Conservation (phyloP, 2,797 vertebrate species). For the Falco cherrug region DNA sequence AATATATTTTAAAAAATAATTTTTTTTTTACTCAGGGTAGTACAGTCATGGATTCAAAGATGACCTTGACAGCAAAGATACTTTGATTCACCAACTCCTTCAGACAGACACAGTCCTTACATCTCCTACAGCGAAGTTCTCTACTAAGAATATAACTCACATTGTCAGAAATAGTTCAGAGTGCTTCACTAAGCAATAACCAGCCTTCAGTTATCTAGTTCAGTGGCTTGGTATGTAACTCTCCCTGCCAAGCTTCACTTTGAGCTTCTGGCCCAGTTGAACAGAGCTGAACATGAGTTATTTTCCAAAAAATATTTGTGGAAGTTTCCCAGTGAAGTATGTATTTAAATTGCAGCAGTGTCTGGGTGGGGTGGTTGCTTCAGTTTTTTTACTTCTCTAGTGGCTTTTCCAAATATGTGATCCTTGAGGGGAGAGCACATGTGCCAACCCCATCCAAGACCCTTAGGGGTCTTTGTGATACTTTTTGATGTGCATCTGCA, state of each 20-base stretch:
- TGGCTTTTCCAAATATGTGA: accelerated
- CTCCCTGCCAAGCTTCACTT: background rate
- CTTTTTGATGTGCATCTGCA: background rate
- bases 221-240: background rate
- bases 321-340: background rate
- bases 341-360: background rate
- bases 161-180: background rate
- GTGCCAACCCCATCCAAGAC: background rate
- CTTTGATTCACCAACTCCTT: background rate
- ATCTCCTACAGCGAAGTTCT: background rate
- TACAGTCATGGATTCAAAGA: background rate
- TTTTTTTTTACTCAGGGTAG: background rate
- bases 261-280: background rate
- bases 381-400: background rate
- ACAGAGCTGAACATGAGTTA: background rate
- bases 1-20: background rate
- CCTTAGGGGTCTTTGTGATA: background rate
- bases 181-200: background rate
- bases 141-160: background rate
- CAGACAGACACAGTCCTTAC: background rate
- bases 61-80: background rate
- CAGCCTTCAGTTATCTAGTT: background rate
- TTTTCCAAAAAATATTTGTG: background rate
- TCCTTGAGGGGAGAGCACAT: background rate
- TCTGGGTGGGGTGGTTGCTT: background rate